A percentile compares a stretch with the other conserved stretches of the same genome.
Conservation (phyloP, 2,888 invertebrate species). For the Molorchus minor region DNA sequence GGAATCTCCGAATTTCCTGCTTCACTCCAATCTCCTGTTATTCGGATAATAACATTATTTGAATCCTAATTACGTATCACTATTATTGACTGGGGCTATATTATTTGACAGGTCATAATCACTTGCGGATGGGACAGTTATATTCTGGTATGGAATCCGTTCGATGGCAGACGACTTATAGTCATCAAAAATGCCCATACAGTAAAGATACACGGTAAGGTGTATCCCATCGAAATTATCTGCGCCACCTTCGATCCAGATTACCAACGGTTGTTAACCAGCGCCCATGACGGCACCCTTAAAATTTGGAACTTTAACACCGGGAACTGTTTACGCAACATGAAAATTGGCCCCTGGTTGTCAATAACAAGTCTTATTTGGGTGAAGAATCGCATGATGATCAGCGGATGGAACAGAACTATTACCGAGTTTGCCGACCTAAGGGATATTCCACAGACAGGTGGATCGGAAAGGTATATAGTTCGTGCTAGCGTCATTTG, state of each 20-base stretch:
- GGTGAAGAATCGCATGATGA: slow-evolving; percentile 71
- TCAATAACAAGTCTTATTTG: slow-evolving; percentile 67
- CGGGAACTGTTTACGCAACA: slow-evolving; percentile 75
- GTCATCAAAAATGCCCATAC: slow-evolving; percentile 78
- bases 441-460: slow-evolving; percentile 64
- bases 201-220: slow-evolving; percentile 71
- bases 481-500: too few species aligned
- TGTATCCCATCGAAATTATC: slow-evolving; percentile 76
- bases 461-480: slow-evolving; percentile 54
- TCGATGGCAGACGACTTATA: slow-evolving; percentile 74
- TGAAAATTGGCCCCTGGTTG: slow-evolving; percentile 62
- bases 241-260: slow-evolving; percentile 81
- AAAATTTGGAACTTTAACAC: slow-evolving; percentile 89
- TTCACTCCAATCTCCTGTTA: too few species aligned
- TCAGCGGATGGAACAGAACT: slow-evolving; percentile 81
- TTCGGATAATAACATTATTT: too few species aligned
- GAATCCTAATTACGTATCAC: too few species aligned
- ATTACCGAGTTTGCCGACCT: slow-evolving; percentile 74
- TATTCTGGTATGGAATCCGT: slow-evolving; percentile 84
- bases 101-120: slow-evolving; percentile 64
- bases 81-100: slow-evolving; percentile 5
- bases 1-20: too few species aligned
- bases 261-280: slow-evolving; percentile 67
- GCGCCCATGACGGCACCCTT: slow-evolving; percentile 80
- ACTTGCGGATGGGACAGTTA: slow-evolving; percentile 82